Conservation (phyloP, 2,888 invertebrate genomes). For the Magallana nippona region DNA sequence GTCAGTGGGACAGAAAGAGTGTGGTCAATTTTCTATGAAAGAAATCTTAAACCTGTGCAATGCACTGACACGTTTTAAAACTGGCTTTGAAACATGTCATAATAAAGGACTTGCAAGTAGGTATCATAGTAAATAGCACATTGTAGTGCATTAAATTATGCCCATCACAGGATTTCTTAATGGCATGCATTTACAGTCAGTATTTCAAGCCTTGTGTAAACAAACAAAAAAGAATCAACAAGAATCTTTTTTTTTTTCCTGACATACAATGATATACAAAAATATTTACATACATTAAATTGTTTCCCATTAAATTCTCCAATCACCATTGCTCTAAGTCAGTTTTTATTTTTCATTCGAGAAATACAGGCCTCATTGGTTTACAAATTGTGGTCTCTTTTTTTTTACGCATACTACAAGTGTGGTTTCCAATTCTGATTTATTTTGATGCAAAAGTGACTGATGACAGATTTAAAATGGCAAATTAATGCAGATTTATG, state of each 20-base stretch:
- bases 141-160: too few relatives aligned
- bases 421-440: slow-evolving; percentile 13
- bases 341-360: too few relatives aligned
- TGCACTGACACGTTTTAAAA: too few relatives aligned
- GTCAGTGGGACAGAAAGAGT: too few relatives aligned
- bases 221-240: background rate
- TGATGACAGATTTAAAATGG: background rate
- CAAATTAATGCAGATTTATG: slow-evolving; percentile 6
- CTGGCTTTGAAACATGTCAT: too few relatives aligned
- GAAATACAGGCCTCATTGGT: background rate
- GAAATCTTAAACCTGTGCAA: too few relatives aligned
- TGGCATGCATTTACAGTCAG: too few relatives aligned
- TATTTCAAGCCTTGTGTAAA: too few relatives aligned
- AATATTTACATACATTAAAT: background rate
- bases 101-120: too few relatives aligned
- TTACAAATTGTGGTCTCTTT: slow-evolving; percentile 16
- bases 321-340: background rate
- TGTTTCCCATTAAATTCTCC: background rate
- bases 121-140: too few relatives aligned
- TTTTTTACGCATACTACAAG: slow-evolving; percentile 28
- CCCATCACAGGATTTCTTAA: too few relatives aligned
- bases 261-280: background rate
- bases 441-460: background rate
- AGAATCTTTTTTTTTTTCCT: background rate
- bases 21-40: too few relatives aligned